Evolutionary conservation across 2,797 vertebrate species (phyloP).

Genomic region (Chloroceryle amazona): DNA sequence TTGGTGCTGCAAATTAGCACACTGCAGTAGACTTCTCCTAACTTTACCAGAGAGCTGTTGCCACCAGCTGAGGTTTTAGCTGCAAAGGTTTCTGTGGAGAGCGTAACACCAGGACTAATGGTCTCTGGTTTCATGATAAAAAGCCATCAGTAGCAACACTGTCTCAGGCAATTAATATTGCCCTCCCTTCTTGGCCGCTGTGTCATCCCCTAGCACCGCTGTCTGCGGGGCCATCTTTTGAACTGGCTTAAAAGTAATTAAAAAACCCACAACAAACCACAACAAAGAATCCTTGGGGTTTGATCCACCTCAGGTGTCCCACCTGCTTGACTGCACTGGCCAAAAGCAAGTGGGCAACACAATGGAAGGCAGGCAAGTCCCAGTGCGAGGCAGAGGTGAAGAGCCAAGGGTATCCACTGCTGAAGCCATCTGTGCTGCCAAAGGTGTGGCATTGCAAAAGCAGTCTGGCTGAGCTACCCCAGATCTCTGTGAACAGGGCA

Average conservation of each 20-base stretch:
- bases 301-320: background rate
- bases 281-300: background rate
- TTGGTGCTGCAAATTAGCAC: conserved; percentile 30
- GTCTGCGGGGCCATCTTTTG: background rate
- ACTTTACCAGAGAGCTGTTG: background rate
- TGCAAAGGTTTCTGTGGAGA: background rate
- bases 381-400: accelerated
- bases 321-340: background rate
- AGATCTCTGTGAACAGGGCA: background rate
- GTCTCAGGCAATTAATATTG: background rate
- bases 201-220: background rate
- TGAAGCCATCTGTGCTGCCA: background rate
- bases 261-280: background rate
- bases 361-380: background rate
- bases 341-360: background rate
- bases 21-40: background rate
- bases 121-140: background rate
- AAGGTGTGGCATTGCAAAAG: background rate
- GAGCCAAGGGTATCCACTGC: background rate
- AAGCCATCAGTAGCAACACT: background rate
- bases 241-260: background rate
- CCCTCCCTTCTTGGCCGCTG: background rate
- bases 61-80: background rate
- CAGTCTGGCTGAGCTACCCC: background rate
- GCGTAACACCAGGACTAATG: background rate